Percentiles rank a stretch among this genome's conserved stretches.
phyloP scores from a whole-genome alignment of 2,113 vertebrate species.

The Geococcyx californianus region DNA sequence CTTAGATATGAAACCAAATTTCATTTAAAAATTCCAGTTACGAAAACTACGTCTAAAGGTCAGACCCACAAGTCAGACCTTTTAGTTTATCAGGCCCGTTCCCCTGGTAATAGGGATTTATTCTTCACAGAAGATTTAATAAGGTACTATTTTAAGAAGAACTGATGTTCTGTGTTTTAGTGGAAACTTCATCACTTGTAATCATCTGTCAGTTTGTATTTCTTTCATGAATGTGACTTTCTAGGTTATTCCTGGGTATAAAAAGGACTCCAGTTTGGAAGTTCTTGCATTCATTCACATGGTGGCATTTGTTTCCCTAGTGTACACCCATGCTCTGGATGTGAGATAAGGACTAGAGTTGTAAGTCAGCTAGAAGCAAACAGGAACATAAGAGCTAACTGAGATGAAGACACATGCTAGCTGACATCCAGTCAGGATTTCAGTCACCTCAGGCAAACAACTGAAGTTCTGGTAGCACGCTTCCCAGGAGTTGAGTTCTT shows the following conservation, averaged over 20 bases:
- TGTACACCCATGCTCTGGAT: not conserved
- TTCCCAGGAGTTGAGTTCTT: not conserved
- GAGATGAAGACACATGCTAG: not conserved
- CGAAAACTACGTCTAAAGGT: not conserved
- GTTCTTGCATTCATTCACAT: not conserved
- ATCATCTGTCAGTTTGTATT: not conserved
- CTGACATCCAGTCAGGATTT: not conserved
- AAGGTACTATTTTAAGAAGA: not conserved
- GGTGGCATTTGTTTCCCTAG: not conserved
- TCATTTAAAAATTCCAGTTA: not conserved
- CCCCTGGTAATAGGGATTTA: not conserved
- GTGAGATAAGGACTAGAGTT: not conserved
- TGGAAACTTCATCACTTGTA: not conserved
- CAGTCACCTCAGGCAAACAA: not conserved
- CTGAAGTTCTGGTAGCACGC: not conserved
- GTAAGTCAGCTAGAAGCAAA: not conserved
- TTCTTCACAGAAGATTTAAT: not conserved
- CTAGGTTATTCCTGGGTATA: not conserved
- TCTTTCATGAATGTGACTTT: not conserved
- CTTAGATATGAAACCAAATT: rapidly evolving
- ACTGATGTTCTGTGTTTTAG: not conserved
- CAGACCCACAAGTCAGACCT: not conserved
- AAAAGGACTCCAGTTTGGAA: not conserved
- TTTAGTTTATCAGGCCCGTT: not conserved
- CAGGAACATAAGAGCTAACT: not conserved